Percentiles rank a stretch among this genome's conserved stretches.
Evolutionary conservation across 2,888 invertebrate genomes (phyloP).

Genomic region (Mythimna ferrago): DNA sequence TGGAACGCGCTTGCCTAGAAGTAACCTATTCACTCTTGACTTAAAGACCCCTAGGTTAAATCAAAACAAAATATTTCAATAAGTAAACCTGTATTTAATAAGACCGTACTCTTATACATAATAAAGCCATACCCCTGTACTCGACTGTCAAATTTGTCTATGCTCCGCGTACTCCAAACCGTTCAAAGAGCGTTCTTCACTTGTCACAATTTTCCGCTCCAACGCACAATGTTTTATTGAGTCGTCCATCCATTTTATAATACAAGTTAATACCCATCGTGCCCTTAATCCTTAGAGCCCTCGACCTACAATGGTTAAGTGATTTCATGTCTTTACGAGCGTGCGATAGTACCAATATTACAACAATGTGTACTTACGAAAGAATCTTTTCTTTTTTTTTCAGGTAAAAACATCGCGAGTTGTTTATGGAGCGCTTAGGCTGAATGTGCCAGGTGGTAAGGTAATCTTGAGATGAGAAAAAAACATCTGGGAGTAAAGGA

Average conservation of each 20-base stretch:
- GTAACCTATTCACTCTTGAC: too few species aligned
- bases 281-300: conserved; percentile 68
- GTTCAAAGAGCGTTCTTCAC: conserved; percentile 32
- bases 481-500: conserved; percentile 7
- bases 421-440: conserved; percentile 59
- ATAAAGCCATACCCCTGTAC: background rate
- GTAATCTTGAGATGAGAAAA: conserved; percentile 47
- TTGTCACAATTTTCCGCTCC: conserved; percentile 56
- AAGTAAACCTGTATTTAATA: background rate
- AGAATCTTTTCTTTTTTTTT: conserved; percentile 68
- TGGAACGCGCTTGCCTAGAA: too few species aligned
- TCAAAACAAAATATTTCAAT: background rate
- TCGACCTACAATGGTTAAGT: conserved; percentile 71
- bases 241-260: conserved; percentile 58
- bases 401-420: conserved; percentile 71
- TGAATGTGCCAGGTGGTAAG: conserved; percentile 56
- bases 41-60: too few species aligned
- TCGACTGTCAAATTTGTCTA: conserved; percentile 26
- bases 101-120: background rate
- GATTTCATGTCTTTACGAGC: conserved; percentile 68
- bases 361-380: conserved; percentile 53
- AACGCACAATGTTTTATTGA: conserved; percentile 55
- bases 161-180: conserved; percentile 18
- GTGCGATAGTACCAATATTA: conserved; percentile 44
- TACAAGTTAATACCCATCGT: conserved; percentile 64